phyloP scores from a whole-genome alignment of 2,797 vertebrate genomes.

The Gastrophryne carolinensis region DNA sequence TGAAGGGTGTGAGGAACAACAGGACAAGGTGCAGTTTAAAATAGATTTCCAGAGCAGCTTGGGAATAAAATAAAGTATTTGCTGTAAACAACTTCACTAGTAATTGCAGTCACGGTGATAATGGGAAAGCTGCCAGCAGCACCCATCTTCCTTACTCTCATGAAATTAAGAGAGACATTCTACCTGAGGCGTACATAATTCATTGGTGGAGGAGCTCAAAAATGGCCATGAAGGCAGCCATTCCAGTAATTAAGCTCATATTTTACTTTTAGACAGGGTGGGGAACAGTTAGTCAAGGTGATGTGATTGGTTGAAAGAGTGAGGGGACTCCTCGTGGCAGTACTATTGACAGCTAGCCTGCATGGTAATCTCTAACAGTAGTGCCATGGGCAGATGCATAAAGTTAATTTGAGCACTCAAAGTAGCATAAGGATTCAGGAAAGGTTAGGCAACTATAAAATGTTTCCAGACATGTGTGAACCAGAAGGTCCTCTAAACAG shows the following conservation, averaged over 20 bases:
- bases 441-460: too few species aligned
- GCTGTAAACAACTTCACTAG: background rate
- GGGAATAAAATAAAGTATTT: background rate
- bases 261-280: too few species aligned
- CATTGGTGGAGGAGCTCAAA: background rate
- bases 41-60: background rate
- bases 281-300: too few species aligned
- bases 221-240: background rate
- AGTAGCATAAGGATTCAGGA: background rate
- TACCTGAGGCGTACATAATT: background rate
- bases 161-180: background rate
- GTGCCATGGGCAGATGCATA: background rate
- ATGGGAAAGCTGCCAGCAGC: background rate
- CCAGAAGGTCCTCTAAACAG: too few species aligned
- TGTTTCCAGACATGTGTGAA: too few species aligned
- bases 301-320: too few species aligned
- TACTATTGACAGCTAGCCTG: background rate
- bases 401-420: background rate
- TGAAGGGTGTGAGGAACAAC: background rate
- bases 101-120: background rate
- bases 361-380: background rate
- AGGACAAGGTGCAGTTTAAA: slow-evolving; percentile 6
- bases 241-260: background rate
- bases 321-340: too few species aligned
- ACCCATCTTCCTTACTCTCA: background rate